These are phyloP conservation scores for Scomber scombrus DNA, from an alignment of 2,113 vertebrate genomes.

Conservation along the genomic window DNA sequence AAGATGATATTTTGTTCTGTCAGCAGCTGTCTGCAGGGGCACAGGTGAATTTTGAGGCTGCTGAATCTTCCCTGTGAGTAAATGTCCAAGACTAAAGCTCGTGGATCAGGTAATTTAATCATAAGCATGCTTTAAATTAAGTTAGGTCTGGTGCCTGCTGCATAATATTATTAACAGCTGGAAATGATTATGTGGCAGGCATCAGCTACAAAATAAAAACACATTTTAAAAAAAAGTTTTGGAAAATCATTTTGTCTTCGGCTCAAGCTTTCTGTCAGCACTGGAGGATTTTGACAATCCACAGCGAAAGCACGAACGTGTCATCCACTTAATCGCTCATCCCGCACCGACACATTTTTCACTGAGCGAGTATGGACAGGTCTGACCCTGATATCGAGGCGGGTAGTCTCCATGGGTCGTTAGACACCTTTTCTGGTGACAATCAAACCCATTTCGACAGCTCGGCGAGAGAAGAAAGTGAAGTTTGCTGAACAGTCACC, in stretches of 20 bases:
- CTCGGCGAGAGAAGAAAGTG: neutral
- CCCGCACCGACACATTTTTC: slow-evolving; percentile 8
- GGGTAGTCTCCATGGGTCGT: slow-evolving; percentile 40
- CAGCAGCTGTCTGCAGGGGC: neutral
- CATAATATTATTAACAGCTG: neutral
- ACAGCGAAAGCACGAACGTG: neutral
- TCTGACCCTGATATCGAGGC: slow-evolving; percentile 9
- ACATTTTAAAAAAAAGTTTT: neutral
- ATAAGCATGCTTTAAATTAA: neutral
- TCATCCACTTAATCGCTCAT: slow-evolving; percentile 6
- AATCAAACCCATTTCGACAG: neutral
- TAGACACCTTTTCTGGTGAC: slow-evolving; percentile 32
- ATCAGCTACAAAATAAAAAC: neutral
- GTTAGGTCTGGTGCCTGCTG: neutral
- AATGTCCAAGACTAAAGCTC: neutral
- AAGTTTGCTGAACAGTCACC: neutral
- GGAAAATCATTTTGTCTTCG: slow-evolving; percentile 25
- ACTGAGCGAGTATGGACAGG: slow-evolving; percentile 33
- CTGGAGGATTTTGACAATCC: neutral
- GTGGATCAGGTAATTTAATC: neutral
- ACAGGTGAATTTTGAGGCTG: slow-evolving; percentile 10
- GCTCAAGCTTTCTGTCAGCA: neutral
- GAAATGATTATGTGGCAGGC: neutral
- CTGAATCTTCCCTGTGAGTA: neutral
- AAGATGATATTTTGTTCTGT: neutral